Evolutionary conservation across 2,888 invertebrate genomes (phyloP), one percentile per base, ranked within the genome.

Genomic region (Campoplex nolae): DNA sequence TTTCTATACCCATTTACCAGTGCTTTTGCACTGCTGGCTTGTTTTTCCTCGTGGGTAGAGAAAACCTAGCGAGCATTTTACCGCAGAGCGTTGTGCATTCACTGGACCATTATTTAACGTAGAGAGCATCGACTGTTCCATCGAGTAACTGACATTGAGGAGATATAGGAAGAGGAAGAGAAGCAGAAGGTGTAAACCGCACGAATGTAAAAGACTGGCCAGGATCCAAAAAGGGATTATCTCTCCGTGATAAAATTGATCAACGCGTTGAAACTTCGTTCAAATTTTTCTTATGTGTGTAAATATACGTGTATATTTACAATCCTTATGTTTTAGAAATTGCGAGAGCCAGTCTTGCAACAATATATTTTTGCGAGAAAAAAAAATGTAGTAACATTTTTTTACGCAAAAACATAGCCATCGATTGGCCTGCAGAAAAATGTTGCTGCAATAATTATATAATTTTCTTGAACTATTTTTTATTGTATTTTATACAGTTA

Each of bases 191-290:
- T 82, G 76, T 79, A 85, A 79, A 83, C 79, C 85, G 79, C 78
- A 79, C 65, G 62, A 83, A 83, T 86, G 83, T 83, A 79, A 79
- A 79, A 79, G 75, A 86, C 71, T 70, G 56, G 70, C 70, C 78
- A 8, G 62, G 18, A 68, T 56, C 51, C 74, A 62, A 75, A 48
- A 74, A 79, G 90, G 92, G 28, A 91, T 92, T 93, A 93, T 93
- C 93, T 92, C 89, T 68, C 67, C 11, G 67, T 89, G 91, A 92
- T 93, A 91, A 92, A 92, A 92, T 92, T 93, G 93, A 93, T 93
- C 93, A 93, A 93, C 92, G 83, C 73, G 90, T 77, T 90, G 89
- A 87, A 89, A 84, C 86, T 88, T 88, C 90, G 89, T 88, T 92
- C 90, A 92, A 92, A 91, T 90, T 89, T 89, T 88, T 56, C 38